These are phyloP conservation scores for Homarus gammarus DNA, from an alignment of 2,888 invertebrate species.

Conservation along the genomic window DNA sequence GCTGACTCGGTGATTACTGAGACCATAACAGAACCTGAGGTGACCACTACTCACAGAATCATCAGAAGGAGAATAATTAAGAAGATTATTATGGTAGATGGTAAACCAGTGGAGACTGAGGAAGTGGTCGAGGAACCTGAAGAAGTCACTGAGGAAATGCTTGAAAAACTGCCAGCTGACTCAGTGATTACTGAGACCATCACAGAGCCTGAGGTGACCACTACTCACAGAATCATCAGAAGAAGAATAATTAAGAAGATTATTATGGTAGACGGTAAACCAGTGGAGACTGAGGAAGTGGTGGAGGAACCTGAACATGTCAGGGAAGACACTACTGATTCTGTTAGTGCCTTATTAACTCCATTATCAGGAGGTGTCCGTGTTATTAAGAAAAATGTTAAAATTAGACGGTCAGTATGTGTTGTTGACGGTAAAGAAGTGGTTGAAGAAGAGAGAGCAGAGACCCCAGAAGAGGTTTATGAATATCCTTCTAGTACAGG, in stretches of 20 bases:
- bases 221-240: constrained; percentile 26
- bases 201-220: constrained; percentile 36
- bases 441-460: constrained; percentile 48
- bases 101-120: constrained; percentile 44
- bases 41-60: constrained; percentile 11
- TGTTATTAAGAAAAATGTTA: constrained; percentile 59
- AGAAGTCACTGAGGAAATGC: constrained; percentile 27
- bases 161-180: constrained; percentile 31
- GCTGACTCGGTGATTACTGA: constrained; percentile 39
- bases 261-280: constrained; percentile 57
- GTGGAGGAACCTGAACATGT: constrained; percentile 10
- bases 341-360: neutral
- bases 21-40: constrained; percentile 37
- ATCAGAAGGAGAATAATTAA: constrained; percentile 22
- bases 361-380: constrained; percentile 28
- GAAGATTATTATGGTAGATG: constrained; percentile 35
- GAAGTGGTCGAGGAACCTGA: constrained; percentile 44
- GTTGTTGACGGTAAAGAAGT: constrained; percentile 56
- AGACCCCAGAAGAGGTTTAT: constrained; percentile 58
- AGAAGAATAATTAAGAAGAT: constrained; percentile 49
- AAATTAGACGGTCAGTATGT: constrained; percentile 39
- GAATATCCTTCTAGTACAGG: constrained; percentile 18
- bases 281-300: constrained; percentile 47
- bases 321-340: neutral
- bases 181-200: constrained; percentile 33